Percentiles rank a stretch among this genome's conserved stretches.
These are phyloP conservation scores for Xyrichtys novacula DNA, from an alignment of 2,797 vertebrate species.

Conservation along the genomic window DNA sequence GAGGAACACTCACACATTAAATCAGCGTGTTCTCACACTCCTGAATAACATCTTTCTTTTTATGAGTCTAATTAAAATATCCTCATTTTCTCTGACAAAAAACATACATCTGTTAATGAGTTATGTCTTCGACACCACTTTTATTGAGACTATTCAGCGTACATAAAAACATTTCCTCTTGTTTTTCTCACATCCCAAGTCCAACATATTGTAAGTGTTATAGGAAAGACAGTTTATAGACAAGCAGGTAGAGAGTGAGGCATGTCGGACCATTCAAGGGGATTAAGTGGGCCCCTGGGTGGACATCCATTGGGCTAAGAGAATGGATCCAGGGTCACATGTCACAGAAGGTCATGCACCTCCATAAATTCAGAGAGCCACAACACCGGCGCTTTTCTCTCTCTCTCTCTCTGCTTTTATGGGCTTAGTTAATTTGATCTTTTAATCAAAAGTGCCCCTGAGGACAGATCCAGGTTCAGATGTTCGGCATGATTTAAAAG, in stretches of 20 bases:
- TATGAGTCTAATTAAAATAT: conserved; percentile 41
- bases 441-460: conserved; percentile 78
- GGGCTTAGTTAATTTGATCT: conserved; percentile 81
- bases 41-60: conserved; percentile 35
- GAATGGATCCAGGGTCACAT: conserved; percentile 68
- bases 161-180: not conserved
- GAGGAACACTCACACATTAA: conserved; percentile 57
- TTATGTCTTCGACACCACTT: conserved; percentile 32
- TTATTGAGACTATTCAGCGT: conserved; percentile 15
- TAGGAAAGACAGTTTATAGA: conserved; percentile 35
- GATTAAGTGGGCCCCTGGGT: conserved; percentile 47
- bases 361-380: conserved; percentile 78
- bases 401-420: conserved; percentile 75
- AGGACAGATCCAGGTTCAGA: conserved; percentile 77
- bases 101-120: conserved; percentile 50
- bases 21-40: conserved; percentile 55
- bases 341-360: conserved; percentile 66
- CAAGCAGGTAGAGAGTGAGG: conserved; percentile 39
- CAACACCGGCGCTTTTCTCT: conserved; percentile 5
- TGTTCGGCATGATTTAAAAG: conserved; percentile 75
- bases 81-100: not conserved
- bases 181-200: conserved; percentile 30
- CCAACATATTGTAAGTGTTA: conserved; percentile 22
- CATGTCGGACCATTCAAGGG: conserved; percentile 31
- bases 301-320: conserved; percentile 66